Evolutionary conservation across 1,140 invertebrate species (phyloP).

Genomic region (Muscidifurax raptorellus): DNA sequence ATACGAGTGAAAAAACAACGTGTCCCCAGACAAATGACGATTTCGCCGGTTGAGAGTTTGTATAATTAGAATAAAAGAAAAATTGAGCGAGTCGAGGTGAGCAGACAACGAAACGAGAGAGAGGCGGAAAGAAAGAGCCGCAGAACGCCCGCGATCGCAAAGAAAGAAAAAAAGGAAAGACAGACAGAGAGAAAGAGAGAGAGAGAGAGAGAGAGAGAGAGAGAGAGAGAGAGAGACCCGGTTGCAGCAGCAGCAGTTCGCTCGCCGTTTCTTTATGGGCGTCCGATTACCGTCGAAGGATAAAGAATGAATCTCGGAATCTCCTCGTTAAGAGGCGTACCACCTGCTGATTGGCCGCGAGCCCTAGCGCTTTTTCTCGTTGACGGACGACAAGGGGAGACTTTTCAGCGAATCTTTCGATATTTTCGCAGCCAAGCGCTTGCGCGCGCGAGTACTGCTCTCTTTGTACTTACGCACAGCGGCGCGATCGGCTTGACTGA

Average conservation of each 20-base stretch:
- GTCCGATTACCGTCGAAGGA: conserved; percentile 56
- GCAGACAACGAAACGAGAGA: neutral
- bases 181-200: neutral
- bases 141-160: conserved; percentile 7
- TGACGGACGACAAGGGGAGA: conserved; percentile 27
- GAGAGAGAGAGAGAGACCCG: neutral
- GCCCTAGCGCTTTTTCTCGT: conserved; percentile 41
- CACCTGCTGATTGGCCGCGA: conserved; percentile 59
- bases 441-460: neutral
- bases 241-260: neutral
- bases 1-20: too few species aligned
- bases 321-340: conserved; percentile 60
- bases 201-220: too few species aligned
- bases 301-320: conserved; percentile 62
- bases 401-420: conserved; percentile 54
- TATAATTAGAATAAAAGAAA: neutral
- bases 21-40: too few species aligned
- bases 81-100: neutral
- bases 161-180: neutral
- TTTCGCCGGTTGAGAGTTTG: too few species aligned
- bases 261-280: conserved; percentile 48
- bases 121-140: neutral
- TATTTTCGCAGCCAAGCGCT: conserved; percentile 41
- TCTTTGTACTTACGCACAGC: neutral
- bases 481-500: conserved; percentile 20